Conservation (phyloP, 2,113 vertebrate genomes). For the Cyrtonyx montezumae region DNA sequence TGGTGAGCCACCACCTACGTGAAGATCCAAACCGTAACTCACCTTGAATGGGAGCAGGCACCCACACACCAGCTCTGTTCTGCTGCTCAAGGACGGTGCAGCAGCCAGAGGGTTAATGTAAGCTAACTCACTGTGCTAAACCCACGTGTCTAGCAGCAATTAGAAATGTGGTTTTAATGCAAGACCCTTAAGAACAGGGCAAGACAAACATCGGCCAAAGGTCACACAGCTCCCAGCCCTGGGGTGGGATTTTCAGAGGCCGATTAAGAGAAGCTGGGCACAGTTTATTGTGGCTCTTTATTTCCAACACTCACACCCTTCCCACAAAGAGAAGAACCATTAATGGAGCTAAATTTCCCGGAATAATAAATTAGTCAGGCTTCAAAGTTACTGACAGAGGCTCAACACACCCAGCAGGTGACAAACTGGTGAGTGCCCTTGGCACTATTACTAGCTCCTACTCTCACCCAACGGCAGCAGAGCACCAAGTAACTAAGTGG, state of each 20-base stretch:
- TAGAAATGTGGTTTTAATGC: constrained; percentile 18
- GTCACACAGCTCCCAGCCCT: background rate
- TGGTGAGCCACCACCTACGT: background rate
- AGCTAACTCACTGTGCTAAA: constrained; percentile 60
- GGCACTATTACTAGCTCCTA: background rate
- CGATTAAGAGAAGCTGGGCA: background rate
- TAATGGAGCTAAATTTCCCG: background rate
- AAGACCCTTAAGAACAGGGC: background rate
- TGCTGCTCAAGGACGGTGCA: background rate
- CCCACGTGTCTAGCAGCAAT: constrained; percentile 18
- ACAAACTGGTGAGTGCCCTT: background rate
- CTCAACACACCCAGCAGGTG: background rate
- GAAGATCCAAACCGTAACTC: background rate
- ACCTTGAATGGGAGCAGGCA: background rate
- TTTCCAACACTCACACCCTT: background rate
- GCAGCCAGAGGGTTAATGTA: constrained; percentile 42
- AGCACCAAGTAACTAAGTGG: background rate
- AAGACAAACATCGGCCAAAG: background rate
- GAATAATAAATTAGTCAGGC: background rate
- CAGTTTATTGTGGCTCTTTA: background rate
- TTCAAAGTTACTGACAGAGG: background rate
- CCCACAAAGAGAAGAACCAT: background rate
- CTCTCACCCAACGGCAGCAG: background rate
- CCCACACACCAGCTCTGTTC: constrained; percentile 5
- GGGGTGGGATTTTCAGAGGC: background rate